Evolutionary conservation across 30 jellyfish, hydroid and myxozoan species (phyloP).

Genomic region (Hydractinia echinata): DNA sequence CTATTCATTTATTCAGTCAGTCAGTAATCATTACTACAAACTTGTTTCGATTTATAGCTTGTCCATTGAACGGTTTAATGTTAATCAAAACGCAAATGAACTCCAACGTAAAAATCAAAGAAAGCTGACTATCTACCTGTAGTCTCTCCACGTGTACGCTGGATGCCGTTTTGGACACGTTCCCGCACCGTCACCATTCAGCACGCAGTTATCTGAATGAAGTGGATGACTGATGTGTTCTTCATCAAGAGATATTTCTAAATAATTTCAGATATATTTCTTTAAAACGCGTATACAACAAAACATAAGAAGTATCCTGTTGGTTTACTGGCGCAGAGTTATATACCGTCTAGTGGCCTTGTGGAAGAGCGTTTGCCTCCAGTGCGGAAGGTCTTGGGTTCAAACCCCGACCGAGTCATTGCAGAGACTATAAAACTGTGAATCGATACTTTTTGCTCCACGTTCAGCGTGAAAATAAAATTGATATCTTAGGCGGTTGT

Average conservation of each 20-base stretch:
- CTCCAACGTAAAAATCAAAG: neutral
- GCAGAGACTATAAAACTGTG: no score
- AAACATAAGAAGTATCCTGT: no score
- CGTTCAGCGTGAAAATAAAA: no score
- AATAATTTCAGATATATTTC: neutral
- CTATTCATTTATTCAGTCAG: no score
- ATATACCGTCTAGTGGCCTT: neutral
- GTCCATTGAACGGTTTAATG: no score
- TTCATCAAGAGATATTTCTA: slow-evolving; percentile 45
- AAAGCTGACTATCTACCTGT: slow-evolving; percentile 51
- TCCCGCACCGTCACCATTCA: slow-evolving; percentile 86
- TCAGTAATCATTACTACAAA: no score
- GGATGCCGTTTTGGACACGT: slow-evolving; percentile 93
- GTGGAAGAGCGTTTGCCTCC: neutral
- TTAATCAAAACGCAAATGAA: neutral
- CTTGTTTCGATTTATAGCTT: no score
- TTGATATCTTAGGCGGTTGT: no score
- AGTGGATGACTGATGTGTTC: slow-evolving; percentile 96
- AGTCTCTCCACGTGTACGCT: slow-evolving; percentile 98
- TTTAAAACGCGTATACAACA: no score
- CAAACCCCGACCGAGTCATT: no score
- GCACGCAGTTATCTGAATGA: slow-evolving; percentile 90
- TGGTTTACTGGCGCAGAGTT: neutral
- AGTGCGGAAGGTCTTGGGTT: no score
- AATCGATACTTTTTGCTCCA: no score